Base-by-base conservation (phyloP, 2,113 vertebrate genomes). In the Origma solitaria region DNA sequence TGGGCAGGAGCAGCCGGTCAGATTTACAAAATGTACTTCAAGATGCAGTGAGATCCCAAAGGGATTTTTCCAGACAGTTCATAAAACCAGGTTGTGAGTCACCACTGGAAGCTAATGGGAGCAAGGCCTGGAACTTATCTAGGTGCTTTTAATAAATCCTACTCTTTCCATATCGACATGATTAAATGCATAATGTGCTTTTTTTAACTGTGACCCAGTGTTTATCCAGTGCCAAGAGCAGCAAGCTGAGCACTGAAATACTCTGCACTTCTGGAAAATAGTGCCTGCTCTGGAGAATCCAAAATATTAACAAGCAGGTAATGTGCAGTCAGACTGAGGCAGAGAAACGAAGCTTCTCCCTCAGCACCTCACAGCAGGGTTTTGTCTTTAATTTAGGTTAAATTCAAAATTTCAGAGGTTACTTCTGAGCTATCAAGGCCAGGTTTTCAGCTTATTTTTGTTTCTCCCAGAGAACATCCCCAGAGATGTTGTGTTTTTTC, bases 11-110 rank as follows among this genome's bases (percentile, higher is more conserved):
- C 76, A 79, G 83, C 71, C n/a, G 71, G 47, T 62, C 25, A 11
- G 11, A 16, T 60, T 38, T 68, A 13, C 53, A 51, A 66, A 90
- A 93, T 58, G 28, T 73, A 14, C 31, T 86, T 78, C 11, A 71
- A 93, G 76, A 66, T 79, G 61, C 57, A 44, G 78, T 23, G 60
- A n/a, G 70, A 62, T 70, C 90, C 90, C 93, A 83, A 20, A 69
- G 82, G 87, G 75, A 47, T 88, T 95, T 95, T 93, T 90, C 54
- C 87, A 95, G 71, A 7, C 91, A 83, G 65, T 85, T 94, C 87
- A 58, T 94, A 88, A 90, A 96, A 87, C 24, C 44, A 25, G 11
- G 10, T 19, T 24, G 57, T 75, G 77, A 92, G 92, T 90, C 81
- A 92, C 70, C 37, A 2, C 84, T 95, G 90, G 70, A 82, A 78